phyloP scores from a whole-genome alignment of 2,888 invertebrate genomes.

The Drosophila neonasuta region DNA sequence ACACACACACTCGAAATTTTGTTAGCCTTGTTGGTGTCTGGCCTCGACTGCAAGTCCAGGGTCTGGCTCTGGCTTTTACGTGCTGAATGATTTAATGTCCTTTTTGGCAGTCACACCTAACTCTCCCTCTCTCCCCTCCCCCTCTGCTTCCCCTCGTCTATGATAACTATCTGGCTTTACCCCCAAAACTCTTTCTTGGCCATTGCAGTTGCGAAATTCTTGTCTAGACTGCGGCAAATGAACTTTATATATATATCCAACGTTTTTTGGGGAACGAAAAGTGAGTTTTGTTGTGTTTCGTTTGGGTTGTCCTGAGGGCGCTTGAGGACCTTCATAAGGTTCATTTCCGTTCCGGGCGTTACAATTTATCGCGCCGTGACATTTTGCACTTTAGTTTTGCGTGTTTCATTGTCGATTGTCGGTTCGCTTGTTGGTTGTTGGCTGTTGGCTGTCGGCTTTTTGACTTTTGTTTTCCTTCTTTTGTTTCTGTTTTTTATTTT shows the following conservation, averaged over 20 bases:
- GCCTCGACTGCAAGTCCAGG: slow-evolving; percentile 45
- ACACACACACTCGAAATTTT: slow-evolving; percentile 27
- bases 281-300: slow-evolving; percentile 63
- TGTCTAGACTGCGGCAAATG: slow-evolving; percentile 77
- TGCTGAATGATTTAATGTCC: slow-evolving; percentile 77
- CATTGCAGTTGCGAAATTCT: slow-evolving; percentile 67
- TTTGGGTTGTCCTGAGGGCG: slow-evolving; percentile 30
- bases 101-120: slow-evolving; percentile 72
- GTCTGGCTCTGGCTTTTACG: slow-evolving; percentile 56
- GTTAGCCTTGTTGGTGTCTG: slow-evolving; percentile 65
- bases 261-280: slow-evolving; percentile 44
- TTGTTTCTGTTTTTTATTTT: slow-evolving; percentile 1
- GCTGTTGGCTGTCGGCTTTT: slow-evolving; percentile 23
- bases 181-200: not conserved
- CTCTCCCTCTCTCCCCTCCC: slow-evolving; percentile 1
- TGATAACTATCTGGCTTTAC: slow-evolving; percentile 9
- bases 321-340: slow-evolving; percentile 62
- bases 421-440: slow-evolving; percentile 32
- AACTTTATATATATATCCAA: slow-evolving; percentile 51
- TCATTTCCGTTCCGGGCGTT: slow-evolving; percentile 56
- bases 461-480: slow-evolving; percentile 29
- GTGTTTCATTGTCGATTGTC: slow-evolving; percentile 39
- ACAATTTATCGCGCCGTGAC: slow-evolving; percentile 74
- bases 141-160: no score
- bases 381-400: slow-evolving; percentile 73